phyloP scores from a whole-genome alignment of 35 echinoderm and acorn worm genomes.

The Nesometra sesokonis region DNA sequence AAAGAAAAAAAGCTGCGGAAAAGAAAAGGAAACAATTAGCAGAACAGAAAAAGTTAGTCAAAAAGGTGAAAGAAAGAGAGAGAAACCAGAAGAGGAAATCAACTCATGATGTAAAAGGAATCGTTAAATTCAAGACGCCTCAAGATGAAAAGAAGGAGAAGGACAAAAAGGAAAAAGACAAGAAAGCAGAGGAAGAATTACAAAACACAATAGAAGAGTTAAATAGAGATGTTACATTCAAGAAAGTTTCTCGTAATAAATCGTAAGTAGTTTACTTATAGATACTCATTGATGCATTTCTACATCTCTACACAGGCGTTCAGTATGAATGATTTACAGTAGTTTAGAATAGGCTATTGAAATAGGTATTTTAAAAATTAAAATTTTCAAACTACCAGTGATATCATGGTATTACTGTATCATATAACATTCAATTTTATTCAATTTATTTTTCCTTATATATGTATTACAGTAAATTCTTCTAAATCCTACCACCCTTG shows the following conservation, averaged over 20 bases:
- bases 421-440: too few relatives aligned
- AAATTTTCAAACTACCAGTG: too few relatives aligned
- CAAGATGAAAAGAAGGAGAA: constrained; percentile 28
- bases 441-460: too few relatives aligned
- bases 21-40: constrained; percentile 72
- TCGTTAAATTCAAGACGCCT: constrained; percentile 44
- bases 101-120: constrained; percentile 6
- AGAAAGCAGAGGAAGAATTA: constrained; percentile 14
- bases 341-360: too few relatives aligned
- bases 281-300: too few relatives aligned
- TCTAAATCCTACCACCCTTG: too few relatives aligned
- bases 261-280: too few relatives aligned
- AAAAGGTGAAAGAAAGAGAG: constrained; percentile 57
- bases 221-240: constrained; percentile 38
- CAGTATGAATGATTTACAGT: too few relatives aligned
- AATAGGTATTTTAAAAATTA: too few relatives aligned
- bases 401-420: too few relatives aligned
- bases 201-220: neutral
- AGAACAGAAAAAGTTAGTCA: constrained; percentile 51
- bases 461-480: too few relatives aligned
- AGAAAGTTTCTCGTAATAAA: constrained; percentile 82
- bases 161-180: constrained; percentile 25
- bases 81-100: constrained; percentile 29
- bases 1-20: constrained; percentile 48
- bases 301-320: too few relatives aligned